Conservation (phyloP, 2,888 invertebrate species). For the Bombylius major region DNA sequence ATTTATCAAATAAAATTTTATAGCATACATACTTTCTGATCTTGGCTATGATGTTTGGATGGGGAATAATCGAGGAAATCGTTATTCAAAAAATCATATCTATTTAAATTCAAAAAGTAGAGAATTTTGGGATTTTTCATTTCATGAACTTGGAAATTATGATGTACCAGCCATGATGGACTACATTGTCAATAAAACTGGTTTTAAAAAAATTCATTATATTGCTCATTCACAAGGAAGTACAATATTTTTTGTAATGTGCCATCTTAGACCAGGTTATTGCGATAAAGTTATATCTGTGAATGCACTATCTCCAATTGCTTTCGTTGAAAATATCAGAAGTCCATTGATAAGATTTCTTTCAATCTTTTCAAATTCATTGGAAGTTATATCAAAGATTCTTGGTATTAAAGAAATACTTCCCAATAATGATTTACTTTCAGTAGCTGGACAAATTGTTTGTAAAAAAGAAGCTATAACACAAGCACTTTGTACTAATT, state of each 20-base stretch:
- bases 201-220: constrained; percentile 38
- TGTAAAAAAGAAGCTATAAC: constrained; percentile 39
- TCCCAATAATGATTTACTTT: constrained; percentile 39
- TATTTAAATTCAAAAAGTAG: constrained; percentile 14
- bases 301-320: constrained; percentile 41
- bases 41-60: constrained; percentile 19
- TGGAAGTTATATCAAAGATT: constrained; percentile 6
- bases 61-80: constrained; percentile 18
- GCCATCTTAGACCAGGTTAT: constrained; percentile 34
- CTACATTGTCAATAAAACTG: constrained; percentile 33
- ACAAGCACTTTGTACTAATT: constrained; percentile 45
- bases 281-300: constrained; percentile 35
- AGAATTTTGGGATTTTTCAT: constrained; percentile 29
- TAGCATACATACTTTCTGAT: constrained; percentile 1
- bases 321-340: constrained; percentile 35
- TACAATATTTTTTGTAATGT: constrained; percentile 37
- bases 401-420: constrained; percentile 40
- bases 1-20: too few relatives aligned
- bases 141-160: constrained; percentile 42
- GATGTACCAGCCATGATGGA: constrained; percentile 44
- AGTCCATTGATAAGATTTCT: constrained; percentile 24
- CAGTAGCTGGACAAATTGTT: constrained; percentile 35
- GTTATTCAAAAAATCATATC: constrained; percentile 15
- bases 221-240: constrained; percentile 47
- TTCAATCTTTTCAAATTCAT: too few relatives aligned